Conservation (phyloP, 2,888 invertebrate species). For the Fissipunctia ypsillon region DNA sequence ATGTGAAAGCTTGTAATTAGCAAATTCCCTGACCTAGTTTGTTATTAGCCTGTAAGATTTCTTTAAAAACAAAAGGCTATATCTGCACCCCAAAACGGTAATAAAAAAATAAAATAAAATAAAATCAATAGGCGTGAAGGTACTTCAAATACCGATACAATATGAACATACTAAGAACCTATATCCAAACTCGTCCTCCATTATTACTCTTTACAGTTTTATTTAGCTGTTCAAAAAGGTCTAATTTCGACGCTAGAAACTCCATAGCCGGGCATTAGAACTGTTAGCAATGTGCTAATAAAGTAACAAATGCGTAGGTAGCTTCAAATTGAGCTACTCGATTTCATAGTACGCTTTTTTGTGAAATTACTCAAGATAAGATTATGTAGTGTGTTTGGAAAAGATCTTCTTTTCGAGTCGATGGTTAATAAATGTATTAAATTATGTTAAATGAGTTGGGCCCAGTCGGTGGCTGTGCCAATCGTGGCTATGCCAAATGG, state of each 20-base stretch:
- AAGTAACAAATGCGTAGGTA: slow-evolving; percentile 40
- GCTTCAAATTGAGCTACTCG: slow-evolving; percentile 23
- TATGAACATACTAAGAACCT: slow-evolving; percentile 1
- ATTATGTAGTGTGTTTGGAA: background rate
- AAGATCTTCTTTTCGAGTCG: no score
- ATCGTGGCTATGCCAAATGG: no score
- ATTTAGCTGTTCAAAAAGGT: slow-evolving; percentile 35
- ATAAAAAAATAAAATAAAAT: no score
- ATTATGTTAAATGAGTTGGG: no score
- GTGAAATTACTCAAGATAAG: background rate
- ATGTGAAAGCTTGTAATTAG: no score
- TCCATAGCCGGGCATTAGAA: slow-evolving; percentile 47
- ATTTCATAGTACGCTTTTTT: background rate
- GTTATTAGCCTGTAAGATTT: no score
- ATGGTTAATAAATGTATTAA: no score
- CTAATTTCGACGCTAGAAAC: slow-evolving; percentile 53
- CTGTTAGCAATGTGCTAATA: slow-evolving; percentile 43
- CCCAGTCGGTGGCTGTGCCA: no score
- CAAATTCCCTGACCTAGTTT: no score
- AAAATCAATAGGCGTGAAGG: background rate
- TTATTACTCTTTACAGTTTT: slow-evolving; percentile 46
- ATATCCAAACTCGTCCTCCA: slow-evolving; percentile 5
- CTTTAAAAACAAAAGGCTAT: no score
- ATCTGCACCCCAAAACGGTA: background rate
- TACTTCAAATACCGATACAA: background rate